These are phyloP conservation scores for Scaptomyza parva DNA, from an alignment of 2,888 invertebrate species.

Conservation along the genomic window DNA sequence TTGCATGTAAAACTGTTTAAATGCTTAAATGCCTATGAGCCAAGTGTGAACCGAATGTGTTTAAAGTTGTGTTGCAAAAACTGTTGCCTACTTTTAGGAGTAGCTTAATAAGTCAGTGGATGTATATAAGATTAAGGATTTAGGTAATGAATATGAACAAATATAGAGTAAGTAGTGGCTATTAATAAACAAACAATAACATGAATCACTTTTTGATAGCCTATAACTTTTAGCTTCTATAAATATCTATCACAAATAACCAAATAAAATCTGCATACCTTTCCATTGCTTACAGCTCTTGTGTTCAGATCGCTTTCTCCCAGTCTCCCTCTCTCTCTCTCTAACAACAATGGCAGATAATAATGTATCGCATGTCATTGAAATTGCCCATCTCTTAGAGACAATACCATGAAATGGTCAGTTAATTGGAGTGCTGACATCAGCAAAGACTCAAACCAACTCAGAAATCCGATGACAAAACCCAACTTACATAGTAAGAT, in stretches of 20 bases:
- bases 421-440: slow-evolving; percentile 73
- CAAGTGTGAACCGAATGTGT: slow-evolving; percentile 9
- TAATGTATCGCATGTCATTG: slow-evolving; percentile 36
- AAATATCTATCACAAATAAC: not conserved
- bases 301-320: not conserved
- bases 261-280: slow-evolving; percentile 52
- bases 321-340: no score
- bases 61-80: slow-evolving; percentile 42
- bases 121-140: no score
- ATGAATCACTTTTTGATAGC: not conserved
- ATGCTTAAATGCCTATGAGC: slow-evolving; percentile 27
- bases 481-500: slow-evolving; percentile 32
- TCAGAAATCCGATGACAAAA: slow-evolving; percentile 65
- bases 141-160: not conserved
- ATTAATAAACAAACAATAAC: not conserved
- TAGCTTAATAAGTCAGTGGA: not conserved
- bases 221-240: not conserved
- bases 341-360: slow-evolving; percentile 1
- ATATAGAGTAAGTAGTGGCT: not conserved
- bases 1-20: slow-evolving; percentile 71
- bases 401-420: slow-evolving; percentile 52
- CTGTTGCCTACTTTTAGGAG: slow-evolving; percentile 59
- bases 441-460: slow-evolving; percentile 50
- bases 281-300: slow-evolving; percentile 13
- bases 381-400: slow-evolving; percentile 17